phyloP scores from a whole-genome alignment of 2,888 invertebrate genomes.

The Anarsia innoxiella region DNA sequence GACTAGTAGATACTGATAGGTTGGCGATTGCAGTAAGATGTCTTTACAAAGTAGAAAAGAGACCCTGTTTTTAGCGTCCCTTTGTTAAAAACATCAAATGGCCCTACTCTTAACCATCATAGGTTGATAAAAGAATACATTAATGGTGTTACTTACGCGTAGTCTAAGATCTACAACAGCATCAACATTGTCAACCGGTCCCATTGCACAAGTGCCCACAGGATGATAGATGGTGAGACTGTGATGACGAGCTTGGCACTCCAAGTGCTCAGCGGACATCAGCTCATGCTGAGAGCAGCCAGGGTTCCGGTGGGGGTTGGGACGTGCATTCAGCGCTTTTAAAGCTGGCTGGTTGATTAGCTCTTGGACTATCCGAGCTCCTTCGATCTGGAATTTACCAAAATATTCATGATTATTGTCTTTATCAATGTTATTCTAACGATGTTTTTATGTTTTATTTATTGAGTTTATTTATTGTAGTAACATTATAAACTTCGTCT shows the following conservation, averaged over 20 bases:
- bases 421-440: too few species aligned
- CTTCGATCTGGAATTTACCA: constrained; percentile 77
- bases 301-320: constrained; percentile 79
- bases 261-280: constrained; percentile 84
- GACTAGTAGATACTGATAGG: too few species aligned
- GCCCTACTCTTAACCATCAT: too few species aligned
- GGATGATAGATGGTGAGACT: constrained; percentile 89
- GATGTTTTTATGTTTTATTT: too few species aligned
- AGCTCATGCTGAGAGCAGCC: constrained; percentile 78
- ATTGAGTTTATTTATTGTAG: too few species aligned
- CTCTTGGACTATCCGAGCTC: constrained; percentile 79
- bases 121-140: too few species aligned
- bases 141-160: constrained; percentile 36
- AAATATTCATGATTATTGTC: too few species aligned
- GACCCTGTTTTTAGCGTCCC: too few species aligned
- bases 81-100: too few species aligned
- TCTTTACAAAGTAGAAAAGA: too few species aligned
- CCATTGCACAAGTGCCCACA: constrained; percentile 89
- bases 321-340: constrained; percentile 74
- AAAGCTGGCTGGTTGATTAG: constrained; percentile 77
- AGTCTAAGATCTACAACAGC: constrained; percentile 84
- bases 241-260: constrained; percentile 83
- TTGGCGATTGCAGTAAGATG: too few species aligned
- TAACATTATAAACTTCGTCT: too few species aligned
- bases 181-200: constrained; percentile 62